Percentiles rank a stretch among this genome's conserved stretches.
Conservation (phyloP, 2,113 vertebrate genomes). For the Candoia aspera region DNA sequence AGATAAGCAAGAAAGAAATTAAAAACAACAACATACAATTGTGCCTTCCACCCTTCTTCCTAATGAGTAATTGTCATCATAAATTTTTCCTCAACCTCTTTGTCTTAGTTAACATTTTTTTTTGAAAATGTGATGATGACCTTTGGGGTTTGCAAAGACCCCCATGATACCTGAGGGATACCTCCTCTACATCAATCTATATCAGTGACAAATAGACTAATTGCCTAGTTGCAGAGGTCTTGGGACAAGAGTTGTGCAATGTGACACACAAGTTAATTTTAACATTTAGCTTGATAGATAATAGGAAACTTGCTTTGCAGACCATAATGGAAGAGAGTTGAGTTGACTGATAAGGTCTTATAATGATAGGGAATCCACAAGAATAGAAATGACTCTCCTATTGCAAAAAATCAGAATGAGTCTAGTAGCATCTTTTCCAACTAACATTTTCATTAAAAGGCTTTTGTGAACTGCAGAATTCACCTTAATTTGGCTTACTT, state of each 20-base stretch:
- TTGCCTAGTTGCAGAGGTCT: neutral
- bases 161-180: neutral
- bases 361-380: neutral
- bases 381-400: neutral
- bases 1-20: neutral
- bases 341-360: neutral
- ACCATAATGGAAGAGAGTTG: neutral
- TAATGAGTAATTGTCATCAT: neutral
- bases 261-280: neutral
- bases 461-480: neutral
- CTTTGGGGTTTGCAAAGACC: neutral
- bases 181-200: neutral
- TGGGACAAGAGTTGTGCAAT: neutral
- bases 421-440: neutral
- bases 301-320: neutral
- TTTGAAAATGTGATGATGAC: neutral
- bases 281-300: neutral
- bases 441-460: neutral
- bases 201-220: neutral
- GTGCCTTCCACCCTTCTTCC: neutral
- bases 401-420: neutral
- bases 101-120: neutral
- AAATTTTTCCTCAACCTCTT: neutral
- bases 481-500: neutral
- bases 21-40: neutral